Percentiles rank a stretch among this genome's conserved stretches.
Evolutionary conservation across 2,797 vertebrate species (phyloP).

Genomic region (Basileuterus tristriatus): DNA sequence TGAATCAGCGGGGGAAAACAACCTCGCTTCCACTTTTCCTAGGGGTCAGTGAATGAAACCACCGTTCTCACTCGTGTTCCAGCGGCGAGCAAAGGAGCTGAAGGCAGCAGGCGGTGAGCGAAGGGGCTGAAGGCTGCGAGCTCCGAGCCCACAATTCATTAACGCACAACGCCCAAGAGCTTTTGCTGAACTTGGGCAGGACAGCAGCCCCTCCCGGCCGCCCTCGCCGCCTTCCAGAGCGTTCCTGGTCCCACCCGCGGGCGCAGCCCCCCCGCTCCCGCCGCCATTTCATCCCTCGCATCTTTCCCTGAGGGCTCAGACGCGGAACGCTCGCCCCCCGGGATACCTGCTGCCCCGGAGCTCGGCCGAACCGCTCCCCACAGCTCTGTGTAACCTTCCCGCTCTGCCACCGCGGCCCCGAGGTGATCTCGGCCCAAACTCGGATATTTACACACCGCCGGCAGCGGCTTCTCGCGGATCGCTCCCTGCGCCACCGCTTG

Average conservation of each 20-base stretch:
- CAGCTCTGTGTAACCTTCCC: background rate
- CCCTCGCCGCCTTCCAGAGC: background rate
- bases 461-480: background rate
- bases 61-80: background rate
- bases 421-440: background rate
- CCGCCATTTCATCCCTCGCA: background rate
- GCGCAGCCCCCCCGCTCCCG: background rate
- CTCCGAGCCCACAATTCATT: background rate
- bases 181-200: background rate
- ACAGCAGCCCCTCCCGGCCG: background rate
- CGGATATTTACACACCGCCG: background rate
- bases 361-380: background rate
- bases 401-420: background rate
- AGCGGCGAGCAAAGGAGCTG: background rate
- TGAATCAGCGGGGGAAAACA: accelerated
- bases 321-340: background rate
- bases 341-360: constrained; percentile 33
- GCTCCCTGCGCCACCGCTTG: background rate
- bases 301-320: background rate
- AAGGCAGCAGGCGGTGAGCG: background rate
- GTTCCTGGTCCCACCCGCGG: background rate
- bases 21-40: background rate
- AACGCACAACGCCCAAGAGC: background rate
- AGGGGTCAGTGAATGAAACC: background rate
- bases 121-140: background rate